Evolutionary conservation across 1,140 invertebrate species (phyloP).

Genomic region (Adoxophyes honmai): DNA sequence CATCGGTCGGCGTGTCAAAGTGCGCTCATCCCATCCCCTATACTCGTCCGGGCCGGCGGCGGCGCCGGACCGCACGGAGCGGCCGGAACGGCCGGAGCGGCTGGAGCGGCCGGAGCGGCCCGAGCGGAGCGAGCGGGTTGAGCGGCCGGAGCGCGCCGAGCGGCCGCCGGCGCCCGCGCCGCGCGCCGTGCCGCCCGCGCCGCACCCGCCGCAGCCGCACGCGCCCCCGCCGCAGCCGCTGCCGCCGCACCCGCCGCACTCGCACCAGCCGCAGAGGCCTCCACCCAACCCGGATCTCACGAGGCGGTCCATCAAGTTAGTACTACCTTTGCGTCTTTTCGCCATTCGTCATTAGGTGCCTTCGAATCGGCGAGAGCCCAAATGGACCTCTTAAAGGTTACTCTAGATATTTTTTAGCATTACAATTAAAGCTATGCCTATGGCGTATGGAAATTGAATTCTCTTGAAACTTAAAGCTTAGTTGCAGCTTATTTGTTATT

Average conservation of each 20-base stretch:
- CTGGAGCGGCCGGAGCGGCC: constrained; percentile 28
- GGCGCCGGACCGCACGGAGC: constrained; percentile 38
- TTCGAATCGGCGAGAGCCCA: too few relatives aligned
- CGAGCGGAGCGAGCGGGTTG: constrained; percentile 20
- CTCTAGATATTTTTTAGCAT: too few relatives aligned
- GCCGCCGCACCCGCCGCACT: constrained; percentile 29
- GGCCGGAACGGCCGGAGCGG: constrained; percentile 37
- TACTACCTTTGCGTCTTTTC: constrained; percentile 23
- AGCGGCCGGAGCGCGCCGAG: constrained; percentile 18
- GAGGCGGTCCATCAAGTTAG: constrained; percentile 84
- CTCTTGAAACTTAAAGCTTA: too few relatives aligned
- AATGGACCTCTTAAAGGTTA: too few relatives aligned
- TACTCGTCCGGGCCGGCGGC: constrained; percentile 37
- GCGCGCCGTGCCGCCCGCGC: constrained; percentile 28
- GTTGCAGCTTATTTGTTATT: too few relatives aligned
- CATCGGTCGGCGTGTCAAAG: constrained; percentile 90
- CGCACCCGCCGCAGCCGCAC: constrained; percentile 33
- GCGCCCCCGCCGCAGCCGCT: constrained; percentile 40
- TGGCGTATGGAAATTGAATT: too few relatives aligned
- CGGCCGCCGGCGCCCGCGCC: constrained; percentile 32
- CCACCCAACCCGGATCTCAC: constrained; percentile 81
- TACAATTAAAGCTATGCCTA: too few relatives aligned
- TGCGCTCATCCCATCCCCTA: constrained; percentile 72
- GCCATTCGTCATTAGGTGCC: too few relatives aligned
- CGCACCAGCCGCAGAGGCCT: constrained; percentile 58